Conservation (phyloP, 2,797 vertebrate species). For the Alosa sapidissima region DNA sequence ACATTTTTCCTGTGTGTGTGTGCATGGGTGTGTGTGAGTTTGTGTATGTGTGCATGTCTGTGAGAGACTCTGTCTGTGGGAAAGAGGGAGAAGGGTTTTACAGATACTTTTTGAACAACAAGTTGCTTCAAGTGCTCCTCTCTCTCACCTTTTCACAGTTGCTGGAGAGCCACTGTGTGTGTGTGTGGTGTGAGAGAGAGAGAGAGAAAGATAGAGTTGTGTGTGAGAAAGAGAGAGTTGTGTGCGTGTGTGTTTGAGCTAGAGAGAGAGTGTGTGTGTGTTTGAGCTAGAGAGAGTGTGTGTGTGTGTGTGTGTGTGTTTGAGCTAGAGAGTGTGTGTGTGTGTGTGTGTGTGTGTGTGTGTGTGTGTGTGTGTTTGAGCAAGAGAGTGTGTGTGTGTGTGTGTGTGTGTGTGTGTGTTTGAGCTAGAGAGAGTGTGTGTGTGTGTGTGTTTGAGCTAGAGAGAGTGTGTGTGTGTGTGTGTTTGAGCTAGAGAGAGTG, state of each 20-base stretch:
- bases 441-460: background rate
- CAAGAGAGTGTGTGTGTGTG: background rate
- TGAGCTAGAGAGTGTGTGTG: background rate
- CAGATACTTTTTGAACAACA: background rate
- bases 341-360: background rate
- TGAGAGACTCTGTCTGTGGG: no score
- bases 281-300: background rate
- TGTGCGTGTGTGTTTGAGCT: background rate
- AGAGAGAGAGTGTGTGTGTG: background rate
- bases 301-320: no score
- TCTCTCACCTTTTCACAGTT: background rate
- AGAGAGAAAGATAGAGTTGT: background rate
- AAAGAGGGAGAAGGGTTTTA: no score
- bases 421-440: background rate
- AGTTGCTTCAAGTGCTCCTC: background rate
- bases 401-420: no score
- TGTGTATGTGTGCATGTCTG: background rate
- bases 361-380: background rate
- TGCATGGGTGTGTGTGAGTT: background rate
- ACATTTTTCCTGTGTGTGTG: constrained; percentile 41
- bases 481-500: background rate
- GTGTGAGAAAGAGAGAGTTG: background rate
- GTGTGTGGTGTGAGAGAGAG: background rate
- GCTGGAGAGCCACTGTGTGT: background rate
- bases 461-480: background rate